A percentile compares a stretch with the other conserved stretches of the same genome.
Conservation (phyloP, 2,888 invertebrate genomes). For the Orthosia cruda region DNA sequence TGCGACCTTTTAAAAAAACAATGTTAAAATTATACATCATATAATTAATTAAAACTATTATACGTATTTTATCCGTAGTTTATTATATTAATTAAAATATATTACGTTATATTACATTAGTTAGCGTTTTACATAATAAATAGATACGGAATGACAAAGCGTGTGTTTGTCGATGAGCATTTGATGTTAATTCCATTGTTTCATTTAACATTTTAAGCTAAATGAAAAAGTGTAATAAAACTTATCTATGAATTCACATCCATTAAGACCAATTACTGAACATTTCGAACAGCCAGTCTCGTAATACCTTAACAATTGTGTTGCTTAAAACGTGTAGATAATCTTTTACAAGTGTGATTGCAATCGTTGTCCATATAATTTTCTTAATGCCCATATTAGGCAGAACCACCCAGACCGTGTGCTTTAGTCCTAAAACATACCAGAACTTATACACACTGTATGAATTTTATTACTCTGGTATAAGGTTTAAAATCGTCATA, state of each 20-base stretch:
- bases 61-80: too few relatives aligned
- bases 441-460: neutral
- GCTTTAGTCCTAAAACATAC: slow-evolving; percentile 38
- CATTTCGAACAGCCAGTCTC: slow-evolving; percentile 17
- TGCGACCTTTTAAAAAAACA: slow-evolving; percentile 42
- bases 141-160: slow-evolving; percentile 32
- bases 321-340: slow-evolving; percentile 44
- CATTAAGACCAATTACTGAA: slow-evolving; percentile 20
- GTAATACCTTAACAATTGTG: slow-evolving; percentile 16
- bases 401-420: slow-evolving; percentile 43
- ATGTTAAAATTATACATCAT: slow-evolving; percentile 37
- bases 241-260: neutral
- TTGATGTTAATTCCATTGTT: slow-evolving; percentile 46
- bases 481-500: slow-evolving; percentile 57
- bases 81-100: too few relatives aligned
- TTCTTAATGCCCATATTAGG: slow-evolving; percentile 49
- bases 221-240: slow-evolving; percentile 27
- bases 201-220: slow-evolving; percentile 34
- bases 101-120: slow-evolving; percentile 23
- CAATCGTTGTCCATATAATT: slow-evolving; percentile 49
- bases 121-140: slow-evolving; percentile 6
- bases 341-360: slow-evolving; percentile 47
- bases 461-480: neutral
- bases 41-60: slow-evolving; percentile 34
- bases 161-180: slow-evolving; percentile 14